Evolutionary conservation across 2,888 invertebrate species (phyloP).

Genomic region (Chaetoderma sp.): DNA sequence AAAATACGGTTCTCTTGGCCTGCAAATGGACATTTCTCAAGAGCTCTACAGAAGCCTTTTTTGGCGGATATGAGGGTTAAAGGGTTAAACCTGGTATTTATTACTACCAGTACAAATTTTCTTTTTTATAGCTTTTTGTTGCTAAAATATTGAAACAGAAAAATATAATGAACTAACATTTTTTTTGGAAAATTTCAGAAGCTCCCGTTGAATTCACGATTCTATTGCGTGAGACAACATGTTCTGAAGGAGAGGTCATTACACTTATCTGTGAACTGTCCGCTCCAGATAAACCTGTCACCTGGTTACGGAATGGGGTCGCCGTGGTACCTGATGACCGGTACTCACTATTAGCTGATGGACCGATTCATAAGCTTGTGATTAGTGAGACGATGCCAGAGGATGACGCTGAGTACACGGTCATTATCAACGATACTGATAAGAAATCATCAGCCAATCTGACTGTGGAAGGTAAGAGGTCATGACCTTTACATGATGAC

Average conservation of each 20-base stretch:
- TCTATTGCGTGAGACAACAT: conserved; percentile 27
- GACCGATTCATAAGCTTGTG: conserved; percentile 26
- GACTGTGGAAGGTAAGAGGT: conserved; percentile 39
- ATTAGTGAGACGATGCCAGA: conserved; percentile 33
- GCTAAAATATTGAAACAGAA: too few species aligned
- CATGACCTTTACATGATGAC: too few species aligned
- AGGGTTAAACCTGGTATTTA: too few species aligned
- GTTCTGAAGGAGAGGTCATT: conserved; percentile 34
- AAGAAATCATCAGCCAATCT: conserved; percentile 39
- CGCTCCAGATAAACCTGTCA: conserved; percentile 91
- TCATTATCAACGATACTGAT: conserved; percentile 42
- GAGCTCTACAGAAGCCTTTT: too few species aligned
- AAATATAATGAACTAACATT: too few species aligned
- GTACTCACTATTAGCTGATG: conserved; percentile 84
- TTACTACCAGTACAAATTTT: too few species aligned
- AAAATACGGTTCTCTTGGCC: too few species aligned
- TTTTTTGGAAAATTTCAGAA: conserved; percentile 1
- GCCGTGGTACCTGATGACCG: conserved; percentile 87
- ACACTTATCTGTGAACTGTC: conserved; percentile 80
- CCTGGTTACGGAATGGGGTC: conserved; percentile 82
- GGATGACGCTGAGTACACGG: conserved; percentile 37
- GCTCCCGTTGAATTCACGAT: conserved; percentile 16
- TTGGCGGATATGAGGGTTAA: too few species aligned
- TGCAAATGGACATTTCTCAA: too few species aligned
- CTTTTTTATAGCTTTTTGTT: too few species aligned